Evolutionary conservation across 2,888 invertebrate species (phyloP), one percentile per base, ranked within the genome.

Genomic region (Bombylius major): DNA sequence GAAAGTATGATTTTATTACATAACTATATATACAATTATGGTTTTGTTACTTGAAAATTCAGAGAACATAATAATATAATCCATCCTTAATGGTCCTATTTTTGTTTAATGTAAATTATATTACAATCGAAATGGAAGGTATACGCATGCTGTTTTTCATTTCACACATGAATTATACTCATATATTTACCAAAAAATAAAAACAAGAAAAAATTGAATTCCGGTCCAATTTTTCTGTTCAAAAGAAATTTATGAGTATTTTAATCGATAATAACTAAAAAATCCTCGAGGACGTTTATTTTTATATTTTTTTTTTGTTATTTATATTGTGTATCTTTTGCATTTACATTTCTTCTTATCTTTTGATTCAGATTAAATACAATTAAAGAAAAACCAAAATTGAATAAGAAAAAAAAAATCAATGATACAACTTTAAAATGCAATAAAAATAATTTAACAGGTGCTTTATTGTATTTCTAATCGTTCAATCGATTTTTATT

Each of bases 191-290:
- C 23, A 23, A 23, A 23, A 23, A 23, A 23, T 23, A 23, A 23
- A 23, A 23, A 23, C 23, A 23, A 23, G 34, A 36, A 46, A 39
- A 56, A 51, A 34, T 52, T 39, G 47, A 56, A 42, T 42, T 42
- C 12, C 39, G 39, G 8, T 42, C 12, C 4, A 11, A 42, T 11
- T 42, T 11, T 42, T 4, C 11, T 11, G 11, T 47, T 51, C 47
- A 51, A 47, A n/a, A 23, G 42, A 39, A 69, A 72, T 72, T 72
- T 71, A 72, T 72, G 70, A 67, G 66, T 65, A 69, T 70, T 66
- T 71, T 69, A 70, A 72, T 70, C 69, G 72, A 70, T 72, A 72
- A 70, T 70, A 73, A 72, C 70, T 69, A 71, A 69, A 70, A 70
- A 71, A 70, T 71, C 70, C 50, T 47, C 12, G 39, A 51, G 55